Conservation (phyloP, 2,113 vertebrate species). For the Numenius arquata region DNA sequence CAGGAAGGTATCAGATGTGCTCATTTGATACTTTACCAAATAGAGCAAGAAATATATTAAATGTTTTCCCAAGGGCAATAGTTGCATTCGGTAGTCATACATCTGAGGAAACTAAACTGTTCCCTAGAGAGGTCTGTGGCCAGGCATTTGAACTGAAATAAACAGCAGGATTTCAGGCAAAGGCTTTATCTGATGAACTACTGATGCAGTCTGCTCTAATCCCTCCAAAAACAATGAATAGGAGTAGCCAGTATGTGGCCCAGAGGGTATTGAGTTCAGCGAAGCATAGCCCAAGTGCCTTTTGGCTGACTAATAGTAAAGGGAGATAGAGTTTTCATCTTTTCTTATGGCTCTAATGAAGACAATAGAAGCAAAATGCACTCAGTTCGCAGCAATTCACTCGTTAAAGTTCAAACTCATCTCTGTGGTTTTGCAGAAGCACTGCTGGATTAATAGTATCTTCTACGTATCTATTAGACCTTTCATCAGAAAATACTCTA, state of each 20-base stretch:
- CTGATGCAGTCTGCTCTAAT: background rate
- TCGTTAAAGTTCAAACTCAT: background rate
- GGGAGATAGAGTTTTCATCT: background rate
- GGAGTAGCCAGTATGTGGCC: background rate
- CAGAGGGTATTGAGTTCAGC: slow-evolving; percentile 48
- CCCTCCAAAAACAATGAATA: background rate
- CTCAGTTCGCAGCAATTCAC: background rate
- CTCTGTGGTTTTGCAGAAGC: background rate
- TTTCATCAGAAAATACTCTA: background rate
- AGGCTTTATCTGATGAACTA: slow-evolving; percentile 17
- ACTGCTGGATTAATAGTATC: background rate
- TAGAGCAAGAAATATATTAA: background rate
- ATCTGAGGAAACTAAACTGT: background rate
- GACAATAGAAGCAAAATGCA: background rate
- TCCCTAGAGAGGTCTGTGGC: background rate
- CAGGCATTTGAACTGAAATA: background rate
- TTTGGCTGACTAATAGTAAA: slow-evolving; percentile 14
- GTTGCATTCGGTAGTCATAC: background rate
- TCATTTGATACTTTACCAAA: background rate
- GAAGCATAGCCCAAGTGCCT: background rate
- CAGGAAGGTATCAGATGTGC: background rate
- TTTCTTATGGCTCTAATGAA: background rate
- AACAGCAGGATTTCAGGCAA: background rate
- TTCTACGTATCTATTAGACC: background rate
- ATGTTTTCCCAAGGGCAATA: background rate